Evolutionary conservation across 1,140 invertebrate species (phyloP), one percentile per base, ranked within the genome.

Genomic region (Sinonovacula constricta): DNA sequence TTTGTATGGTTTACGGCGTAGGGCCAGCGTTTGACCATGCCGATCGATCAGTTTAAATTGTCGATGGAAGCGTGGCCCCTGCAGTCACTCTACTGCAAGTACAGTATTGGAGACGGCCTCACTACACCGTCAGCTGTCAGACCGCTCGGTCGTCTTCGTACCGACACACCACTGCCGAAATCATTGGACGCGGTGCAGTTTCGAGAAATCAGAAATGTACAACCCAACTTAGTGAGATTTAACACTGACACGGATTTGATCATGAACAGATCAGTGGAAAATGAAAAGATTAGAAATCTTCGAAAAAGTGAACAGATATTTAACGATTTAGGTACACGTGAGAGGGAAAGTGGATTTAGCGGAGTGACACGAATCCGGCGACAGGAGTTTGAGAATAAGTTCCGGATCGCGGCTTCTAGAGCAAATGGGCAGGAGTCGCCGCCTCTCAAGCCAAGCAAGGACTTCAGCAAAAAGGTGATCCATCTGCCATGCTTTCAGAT

Each of bases 401-500:
- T 75, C 57, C 81, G 74, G 51, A 74, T 84, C 56, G 81, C 81
- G 3, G 80, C 82, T 3, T 72, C 77, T 4, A 76, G 80, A n/a
- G 15, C 62, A 0, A 70, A 78, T 28, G 60, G n/a, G 0, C 33
- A 33, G 3, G 26, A 26, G 15, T 70, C 76, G 26, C 31, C 66
- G 10, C 3, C 54, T 0, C 28, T 70, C 26, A 68, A 75, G 30
- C 71, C 68, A 0, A 54, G 39, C 39, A 82, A 81, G 63, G 49
- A 57, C 31, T 81, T 76, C 49, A 77, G 70, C 28, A 82, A 83
- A 57, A 74, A 80, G 24, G 72, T 82, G 18, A 65, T 85, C 0
- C 72, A 82, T 33, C 57, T 85, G 10, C 83, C 83, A 34, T 75
- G 82, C 65, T 85, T 81, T 60, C 62, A 69, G 65, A 77, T 85